Evolutionary conservation across 1,140 invertebrate species (phyloP).

Genomic region (Aethina tumida): DNA sequence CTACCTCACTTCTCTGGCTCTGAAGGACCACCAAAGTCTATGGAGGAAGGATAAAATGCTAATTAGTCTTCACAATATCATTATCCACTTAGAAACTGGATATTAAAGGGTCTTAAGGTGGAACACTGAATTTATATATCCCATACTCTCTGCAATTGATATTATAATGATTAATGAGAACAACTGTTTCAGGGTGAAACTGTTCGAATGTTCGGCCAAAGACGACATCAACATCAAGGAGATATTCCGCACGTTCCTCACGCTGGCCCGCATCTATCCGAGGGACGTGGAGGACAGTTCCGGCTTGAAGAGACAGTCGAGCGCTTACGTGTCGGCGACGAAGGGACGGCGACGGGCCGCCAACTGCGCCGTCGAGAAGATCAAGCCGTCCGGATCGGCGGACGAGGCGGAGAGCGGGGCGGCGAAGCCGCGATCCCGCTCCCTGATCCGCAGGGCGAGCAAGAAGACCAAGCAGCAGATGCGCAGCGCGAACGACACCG

Average conservation of each 20-base stretch:
- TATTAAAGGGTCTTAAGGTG: no score
- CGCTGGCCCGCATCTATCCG: conserved; percentile 54
- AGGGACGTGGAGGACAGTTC: conserved; percentile 43
- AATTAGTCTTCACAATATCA: no score
- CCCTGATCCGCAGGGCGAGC: conserved; percentile 65
- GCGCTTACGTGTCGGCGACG: conserved; percentile 56
- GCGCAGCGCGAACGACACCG: conserved; percentile 47
- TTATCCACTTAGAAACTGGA: no score
- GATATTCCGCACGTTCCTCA: conserved; percentile 61
- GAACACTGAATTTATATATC: background rate
- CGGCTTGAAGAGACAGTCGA: conserved; percentile 60
- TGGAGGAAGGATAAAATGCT: no score
- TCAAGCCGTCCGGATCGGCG: conserved; percentile 25
- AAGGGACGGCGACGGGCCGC: conserved; percentile 38
- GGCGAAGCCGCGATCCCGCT: conserved; percentile 58
- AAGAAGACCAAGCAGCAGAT: conserved; percentile 72
- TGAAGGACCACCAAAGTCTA: no score
- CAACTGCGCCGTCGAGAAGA: conserved; percentile 34
- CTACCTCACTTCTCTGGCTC: no score
- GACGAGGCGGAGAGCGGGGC: conserved; percentile 24
- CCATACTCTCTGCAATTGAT: background rate
- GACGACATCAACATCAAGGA: conserved; percentile 69
- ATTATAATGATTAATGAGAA: background rate
- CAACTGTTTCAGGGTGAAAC: conserved; percentile 56
- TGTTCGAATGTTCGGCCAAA: conserved; percentile 74